phyloP scores from a whole-genome alignment of 37 sponge, comb jelly and placozoan genomes.

The Halisarca cf. caerulea region DNA sequence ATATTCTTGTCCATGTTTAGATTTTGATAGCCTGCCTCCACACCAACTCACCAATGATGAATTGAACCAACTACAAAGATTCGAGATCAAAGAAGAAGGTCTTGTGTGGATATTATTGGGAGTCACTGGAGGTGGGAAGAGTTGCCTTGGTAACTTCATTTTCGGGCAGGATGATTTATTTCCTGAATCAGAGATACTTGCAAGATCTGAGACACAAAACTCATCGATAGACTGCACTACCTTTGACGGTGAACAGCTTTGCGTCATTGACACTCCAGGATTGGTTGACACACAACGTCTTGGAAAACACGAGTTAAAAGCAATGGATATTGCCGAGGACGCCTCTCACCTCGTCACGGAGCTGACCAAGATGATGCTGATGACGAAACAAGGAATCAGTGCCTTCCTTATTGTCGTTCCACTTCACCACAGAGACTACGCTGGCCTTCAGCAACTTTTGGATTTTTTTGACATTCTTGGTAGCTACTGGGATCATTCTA shows the following conservation, averaged over 20 bases:
- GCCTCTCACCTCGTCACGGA: background rate
- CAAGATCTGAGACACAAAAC: too few relatives aligned
- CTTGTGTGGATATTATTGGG: background rate
- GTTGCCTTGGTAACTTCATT: background rate
- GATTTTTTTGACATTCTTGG: background rate
- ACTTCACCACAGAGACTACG: background rate
- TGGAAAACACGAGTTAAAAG: background rate
- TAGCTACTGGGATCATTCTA: background rate
- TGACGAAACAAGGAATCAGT: background rate
- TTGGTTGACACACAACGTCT: background rate
- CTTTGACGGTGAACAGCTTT: too few relatives aligned
- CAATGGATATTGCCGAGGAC: background rate
- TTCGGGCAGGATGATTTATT: background rate
- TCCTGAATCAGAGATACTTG: too few relatives aligned
- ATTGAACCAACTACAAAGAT: too few relatives aligned
- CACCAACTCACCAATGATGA: too few relatives aligned
- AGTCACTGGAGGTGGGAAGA: background rate
- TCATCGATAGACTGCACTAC: too few relatives aligned
- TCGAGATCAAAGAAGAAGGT: background rate
- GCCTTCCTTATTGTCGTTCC: background rate
- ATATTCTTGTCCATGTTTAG: too few relatives aligned
- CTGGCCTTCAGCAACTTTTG: background rate
- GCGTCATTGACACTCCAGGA: conserved; percentile 1
- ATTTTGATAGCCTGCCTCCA: too few relatives aligned
- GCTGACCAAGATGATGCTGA: conserved; percentile 1